A percentile compares a stretch with the other conserved stretches of the same genome.
Conservation (phyloP, 2,888 invertebrate genomes). For the Galerucella pusilla region DNA sequence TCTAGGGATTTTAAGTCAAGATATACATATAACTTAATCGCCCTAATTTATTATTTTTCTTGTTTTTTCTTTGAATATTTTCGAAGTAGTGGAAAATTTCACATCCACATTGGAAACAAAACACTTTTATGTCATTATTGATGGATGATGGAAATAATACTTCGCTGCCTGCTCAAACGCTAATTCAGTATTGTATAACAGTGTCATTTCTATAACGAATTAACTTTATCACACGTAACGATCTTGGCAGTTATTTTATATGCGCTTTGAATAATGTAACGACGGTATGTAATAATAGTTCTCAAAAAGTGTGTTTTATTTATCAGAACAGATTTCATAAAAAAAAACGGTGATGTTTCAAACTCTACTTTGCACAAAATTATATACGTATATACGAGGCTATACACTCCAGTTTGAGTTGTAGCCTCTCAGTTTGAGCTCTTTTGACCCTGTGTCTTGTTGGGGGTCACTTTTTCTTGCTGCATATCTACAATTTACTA, state of each 20-base stretch:
- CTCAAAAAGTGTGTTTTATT: neutral
- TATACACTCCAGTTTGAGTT: no score
- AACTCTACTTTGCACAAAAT: no score
- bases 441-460: no score
- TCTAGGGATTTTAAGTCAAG: no score
- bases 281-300: neutral
- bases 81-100: neutral
- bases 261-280: constrained; percentile 11
- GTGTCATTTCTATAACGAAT: constrained; percentile 1
- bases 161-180: neutral
- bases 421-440: no score
- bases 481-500: no score
- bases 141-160: neutral
- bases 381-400: no score
- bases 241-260: constrained; percentile 14
- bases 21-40: no score
- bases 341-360: neutral
- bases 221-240: constrained; percentile 9
- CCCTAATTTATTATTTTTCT: no score
- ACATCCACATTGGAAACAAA: neutral
- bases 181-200: neutral
- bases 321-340: neutral
- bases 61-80: neutral
- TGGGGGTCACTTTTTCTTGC: no score
- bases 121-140: neutral